Base-by-base conservation (phyloP, 2,113 vertebrate genomes). In the Oceanites oceanicus region DNA sequence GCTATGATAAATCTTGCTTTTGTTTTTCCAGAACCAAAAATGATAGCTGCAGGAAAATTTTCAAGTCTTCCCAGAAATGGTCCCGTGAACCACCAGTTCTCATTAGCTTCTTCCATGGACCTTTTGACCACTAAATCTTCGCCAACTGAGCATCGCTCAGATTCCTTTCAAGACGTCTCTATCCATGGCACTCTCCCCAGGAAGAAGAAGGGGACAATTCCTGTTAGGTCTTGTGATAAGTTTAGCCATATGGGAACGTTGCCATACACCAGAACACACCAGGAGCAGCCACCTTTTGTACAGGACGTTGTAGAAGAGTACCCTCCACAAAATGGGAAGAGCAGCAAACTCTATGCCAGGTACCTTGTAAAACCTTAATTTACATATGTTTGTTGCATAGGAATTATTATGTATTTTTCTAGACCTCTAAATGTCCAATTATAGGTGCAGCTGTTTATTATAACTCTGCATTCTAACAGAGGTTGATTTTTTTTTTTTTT, bases 171-270 rank as follows among this genome's bases (percentile, higher is more conserved):
- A 86, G 97, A 98, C 34, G 63, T 99, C 97, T 99, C 99, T 26
- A 99, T 99, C 97, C 99, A 99, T 32, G 99, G 99, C 74, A 99
- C 99, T 44, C 98, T 99, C 86, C 99, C 99, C 29, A 98, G 99
- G 74, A 99, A 98, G 96, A 99, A 99, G 95, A 99, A 98, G 36
- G 99, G 98, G 27, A 96, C 96, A 56, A 47, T 91, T 78, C 68
- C 98, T 40, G 13, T 95, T 25, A 96, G 97, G 88, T 97, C 98
- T 55, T 98, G 94, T 93, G 98, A 99, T 65, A 34, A 53, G 82
- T 96, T 98, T 80, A 97, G 97, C 92, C 97, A 97, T 30, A 2
- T 97, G 85, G 96, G 97, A 71, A 93, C 96, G 2, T 68, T 98
- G 71, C 96, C 98, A 52, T 96, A 96, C 76, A 42, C 62, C 53